phyloP scores from a whole-genome alignment of 2,113 vertebrate genomes.

The Murina feae region DNA sequence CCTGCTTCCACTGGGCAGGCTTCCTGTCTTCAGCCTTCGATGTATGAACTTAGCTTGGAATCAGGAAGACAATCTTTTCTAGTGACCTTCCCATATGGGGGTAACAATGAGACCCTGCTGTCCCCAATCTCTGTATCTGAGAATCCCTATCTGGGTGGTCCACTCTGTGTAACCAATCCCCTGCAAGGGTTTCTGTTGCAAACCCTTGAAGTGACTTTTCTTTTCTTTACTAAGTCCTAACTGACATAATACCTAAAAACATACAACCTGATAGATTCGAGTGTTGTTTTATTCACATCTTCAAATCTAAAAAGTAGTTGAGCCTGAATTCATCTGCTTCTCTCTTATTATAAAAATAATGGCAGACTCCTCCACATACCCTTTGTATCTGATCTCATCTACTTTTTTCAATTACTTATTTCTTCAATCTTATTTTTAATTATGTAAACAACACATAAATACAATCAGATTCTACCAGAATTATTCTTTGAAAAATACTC shows the following conservation, averaged over 20 bases:
- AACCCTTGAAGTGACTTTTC: background rate
- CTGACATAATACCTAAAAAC: background rate
- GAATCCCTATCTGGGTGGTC: background rate
- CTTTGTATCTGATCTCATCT: background rate
- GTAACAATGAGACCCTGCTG: background rate
- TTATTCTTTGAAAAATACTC: background rate
- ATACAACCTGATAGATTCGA: background rate
- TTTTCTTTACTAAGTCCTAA: background rate
- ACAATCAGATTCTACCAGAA: background rate
- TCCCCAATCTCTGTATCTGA: background rate
- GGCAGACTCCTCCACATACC: background rate
- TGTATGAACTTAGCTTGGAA: background rate
- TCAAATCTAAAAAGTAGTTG: background rate
- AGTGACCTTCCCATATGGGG: too few species aligned
- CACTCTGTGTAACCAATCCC: too few species aligned
- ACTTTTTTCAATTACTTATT: background rate
- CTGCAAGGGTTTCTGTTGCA: background rate
- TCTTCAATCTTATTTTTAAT: background rate
- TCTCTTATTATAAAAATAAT: background rate
- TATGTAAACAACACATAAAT: background rate
- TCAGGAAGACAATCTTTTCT: background rate
- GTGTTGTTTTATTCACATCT: background rate
- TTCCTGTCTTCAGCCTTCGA: background rate
- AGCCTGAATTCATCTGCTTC: background rate
- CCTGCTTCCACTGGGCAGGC: fast-evolving